Evolutionary conservation across 2,113 vertebrate genomes (phyloP).

Genomic region (Perognathus longimembris): DNA sequence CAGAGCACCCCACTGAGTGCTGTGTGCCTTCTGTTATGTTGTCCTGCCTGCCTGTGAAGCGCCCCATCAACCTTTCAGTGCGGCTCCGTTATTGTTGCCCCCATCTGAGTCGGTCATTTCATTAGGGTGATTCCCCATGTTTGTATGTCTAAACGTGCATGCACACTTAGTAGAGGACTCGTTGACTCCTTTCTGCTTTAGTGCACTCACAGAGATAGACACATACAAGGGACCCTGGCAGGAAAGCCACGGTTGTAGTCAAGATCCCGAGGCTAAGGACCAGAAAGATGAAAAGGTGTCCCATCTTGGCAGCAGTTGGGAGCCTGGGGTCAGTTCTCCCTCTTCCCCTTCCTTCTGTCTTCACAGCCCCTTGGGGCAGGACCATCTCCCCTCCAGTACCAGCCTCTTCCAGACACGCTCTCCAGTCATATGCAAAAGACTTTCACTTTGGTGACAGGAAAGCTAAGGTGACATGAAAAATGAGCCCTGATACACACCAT

Average conservation of each 20-base stretch:
- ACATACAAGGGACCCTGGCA: too few species aligned
- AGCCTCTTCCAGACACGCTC: neutral
- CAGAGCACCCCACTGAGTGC: neutral
- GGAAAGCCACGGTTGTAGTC: too few species aligned
- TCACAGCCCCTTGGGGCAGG: neutral
- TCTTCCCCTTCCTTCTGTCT: fast-evolving
- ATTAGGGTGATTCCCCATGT: neutral
- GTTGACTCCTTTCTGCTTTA: neutral
- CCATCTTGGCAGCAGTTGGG: neutral
- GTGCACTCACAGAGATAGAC: neutral
- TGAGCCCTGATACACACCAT: too few species aligned
- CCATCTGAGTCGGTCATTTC: neutral
- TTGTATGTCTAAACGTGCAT: fast-evolving
- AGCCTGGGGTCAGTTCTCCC: neutral
- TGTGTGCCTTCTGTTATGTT: too few species aligned
- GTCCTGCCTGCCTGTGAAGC: neutral
- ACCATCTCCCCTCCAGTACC: too few species aligned
- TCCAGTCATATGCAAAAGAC: too few species aligned
- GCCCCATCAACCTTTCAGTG: neutral
- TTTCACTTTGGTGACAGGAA: too few species aligned
- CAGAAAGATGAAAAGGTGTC: neutral
- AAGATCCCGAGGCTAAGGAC: neutral
- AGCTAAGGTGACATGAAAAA: neutral
- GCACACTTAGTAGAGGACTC: too few species aligned
- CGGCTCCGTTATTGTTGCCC: neutral